Percentiles rank a stretch among this genome's conserved stretches.
These are phyloP conservation scores for Halcyon leucocephala DNA, from an alignment of 2,797 vertebrate genomes.

Conservation along the genomic window DNA sequence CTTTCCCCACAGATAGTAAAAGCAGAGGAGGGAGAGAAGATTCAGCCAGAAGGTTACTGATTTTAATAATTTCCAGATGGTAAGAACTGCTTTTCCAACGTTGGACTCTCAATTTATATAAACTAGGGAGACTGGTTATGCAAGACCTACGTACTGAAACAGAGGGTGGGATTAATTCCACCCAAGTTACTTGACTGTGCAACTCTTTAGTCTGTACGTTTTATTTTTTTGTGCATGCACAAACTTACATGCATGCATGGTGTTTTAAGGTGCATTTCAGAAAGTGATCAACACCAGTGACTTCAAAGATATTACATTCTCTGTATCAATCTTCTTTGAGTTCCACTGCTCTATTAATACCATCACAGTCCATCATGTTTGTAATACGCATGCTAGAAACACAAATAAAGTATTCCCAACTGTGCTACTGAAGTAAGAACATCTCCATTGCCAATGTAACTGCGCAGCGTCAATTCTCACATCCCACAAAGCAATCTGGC, in stretches of 20 bases:
- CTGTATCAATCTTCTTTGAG: background rate
- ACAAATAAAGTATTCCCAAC: slow-evolving; percentile 7
- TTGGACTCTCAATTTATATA: background rate
- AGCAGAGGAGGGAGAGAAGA: background rate
- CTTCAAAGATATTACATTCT: background rate
- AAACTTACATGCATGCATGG: background rate
- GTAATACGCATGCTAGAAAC: background rate
- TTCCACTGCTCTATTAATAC: background rate
- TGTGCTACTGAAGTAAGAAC: slow-evolving; percentile 44
- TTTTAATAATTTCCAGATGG: slow-evolving; percentile 17
- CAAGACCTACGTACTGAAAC: background rate
- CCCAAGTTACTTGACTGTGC: background rate
- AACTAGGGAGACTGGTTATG: background rate
- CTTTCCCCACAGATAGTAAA: background rate
- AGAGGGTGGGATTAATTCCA: slow-evolving; percentile 22
- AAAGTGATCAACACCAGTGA: background rate
- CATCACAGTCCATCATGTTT: background rate
- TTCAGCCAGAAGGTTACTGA: background rate
- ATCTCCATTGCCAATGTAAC: slow-evolving; percentile 42
- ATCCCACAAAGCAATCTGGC: slow-evolving; percentile 72
- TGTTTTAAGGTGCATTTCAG: background rate
- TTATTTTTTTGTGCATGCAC: background rate
- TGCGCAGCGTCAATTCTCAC: slow-evolving; percentile 56
- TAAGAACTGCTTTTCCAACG: background rate
- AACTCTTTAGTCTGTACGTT: background rate